Evolutionary conservation across 2,888 invertebrate species (phyloP).

Genomic region (Marasmarcha lunaedactyla): DNA sequence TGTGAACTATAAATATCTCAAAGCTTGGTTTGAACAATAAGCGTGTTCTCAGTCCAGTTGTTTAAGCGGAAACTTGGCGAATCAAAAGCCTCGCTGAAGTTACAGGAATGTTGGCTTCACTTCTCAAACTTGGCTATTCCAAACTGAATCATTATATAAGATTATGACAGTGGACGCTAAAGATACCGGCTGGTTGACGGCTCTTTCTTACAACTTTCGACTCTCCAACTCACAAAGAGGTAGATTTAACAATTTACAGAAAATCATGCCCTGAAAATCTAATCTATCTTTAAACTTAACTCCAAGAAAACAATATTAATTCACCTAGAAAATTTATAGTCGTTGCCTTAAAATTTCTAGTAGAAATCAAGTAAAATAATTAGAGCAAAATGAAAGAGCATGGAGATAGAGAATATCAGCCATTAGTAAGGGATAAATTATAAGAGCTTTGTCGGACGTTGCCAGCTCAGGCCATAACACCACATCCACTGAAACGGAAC

Average conservation of each 20-base stretch:
- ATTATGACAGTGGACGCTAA: slow-evolving; percentile 20
- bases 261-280: neutral
- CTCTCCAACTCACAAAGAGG: too few relatives aligned
- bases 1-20: too few relatives aligned
- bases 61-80: slow-evolving; percentile 39
- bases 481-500: slow-evolving; percentile 49
- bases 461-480: slow-evolving; percentile 32
- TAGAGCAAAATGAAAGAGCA: slow-evolving; percentile 21
- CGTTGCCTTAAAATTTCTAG: too few relatives aligned
- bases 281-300: too few relatives aligned
- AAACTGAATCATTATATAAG: slow-evolving; percentile 24
- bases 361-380: slow-evolving; percentile 9
- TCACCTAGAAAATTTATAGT: too few relatives aligned
- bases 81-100: slow-evolving; percentile 39
- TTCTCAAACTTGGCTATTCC: slow-evolving; percentile 29
- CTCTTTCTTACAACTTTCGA: neutral
- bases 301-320: too few relatives aligned
- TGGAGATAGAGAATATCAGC: slow-evolving; percentile 30
- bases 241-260: neutral
- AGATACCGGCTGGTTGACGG: slow-evolving; percentile 11
- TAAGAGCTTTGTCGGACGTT: slow-evolving; percentile 47
- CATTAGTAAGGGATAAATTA: slow-evolving; percentile 52
- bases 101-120: slow-evolving; percentile 34
- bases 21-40: neutral
- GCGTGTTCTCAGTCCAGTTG: slow-evolving; percentile 15